Evolutionary conservation across 1,140 invertebrate species (phyloP), one percentile per base, ranked within the genome.

Genomic region (Leptopilina boulardi): DNA sequence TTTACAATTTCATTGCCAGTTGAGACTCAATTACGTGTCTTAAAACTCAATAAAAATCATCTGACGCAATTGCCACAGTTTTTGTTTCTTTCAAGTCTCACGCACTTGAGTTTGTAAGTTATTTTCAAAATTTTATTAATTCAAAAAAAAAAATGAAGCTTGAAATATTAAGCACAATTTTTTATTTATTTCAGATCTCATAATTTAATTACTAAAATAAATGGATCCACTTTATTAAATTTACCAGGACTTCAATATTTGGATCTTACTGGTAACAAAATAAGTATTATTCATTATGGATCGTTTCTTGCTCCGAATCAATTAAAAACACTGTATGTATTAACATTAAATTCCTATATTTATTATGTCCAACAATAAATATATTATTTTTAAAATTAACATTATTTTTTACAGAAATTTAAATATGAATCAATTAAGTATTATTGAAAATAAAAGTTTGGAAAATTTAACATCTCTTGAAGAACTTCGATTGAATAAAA

Each of bases 401-500:
- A 75, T 76, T 80, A 84, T 73, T 84, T 80, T 84, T 91, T 87
- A 59, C 85, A 95, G 93, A 84, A 94, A 95, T 88, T 89, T 98
- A 78, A 97, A 95, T 86, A 93, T 91, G 81, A 98, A 97, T 91
- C 92, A 93, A 74, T 94, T 98, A 75, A 91, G 91, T 74, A 87
- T 89, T 11, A 93, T 98, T 38, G 93, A 95, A 83, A 92, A 93
- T 78, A 92, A 93, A 54, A 93, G 93, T 71, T 94, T 98, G 79
- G 92, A 94, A 79, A 94, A 95, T 87, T 88, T 98, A n/a, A 93
- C 93, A 10, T 91, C 92, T 21, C 91, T 98, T 19, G 92, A 93
- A 74, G 94, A 95, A 79, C 90, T 98, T 74, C 95, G 95, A 85
- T 87, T 98, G 71, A 96, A 95, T 82, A 95, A 94, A 85, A 98